Conservation (phyloP, 2,113 vertebrate species). For the Salvator merianae region DNA sequence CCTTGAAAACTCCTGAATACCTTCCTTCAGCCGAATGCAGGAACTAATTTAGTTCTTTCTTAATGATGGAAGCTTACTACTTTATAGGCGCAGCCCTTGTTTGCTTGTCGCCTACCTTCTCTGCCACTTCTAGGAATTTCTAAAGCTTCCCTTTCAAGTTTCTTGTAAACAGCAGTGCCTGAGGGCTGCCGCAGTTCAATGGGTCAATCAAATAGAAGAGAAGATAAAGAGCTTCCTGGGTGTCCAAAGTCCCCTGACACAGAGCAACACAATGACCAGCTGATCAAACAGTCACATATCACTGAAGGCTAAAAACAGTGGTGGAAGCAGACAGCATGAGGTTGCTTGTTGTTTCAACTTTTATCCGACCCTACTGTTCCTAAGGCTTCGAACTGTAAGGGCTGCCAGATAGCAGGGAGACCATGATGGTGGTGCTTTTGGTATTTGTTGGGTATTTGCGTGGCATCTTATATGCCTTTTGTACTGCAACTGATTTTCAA, state of each 20-base stretch:
- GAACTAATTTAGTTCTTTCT: rapidly evolving
- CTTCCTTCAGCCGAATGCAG: neutral
- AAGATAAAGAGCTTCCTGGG: slow-evolving; percentile 23
- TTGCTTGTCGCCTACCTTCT: neutral
- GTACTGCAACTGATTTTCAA: neutral
- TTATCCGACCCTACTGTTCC: neutral
- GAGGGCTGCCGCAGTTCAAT: slow-evolving; percentile 29
- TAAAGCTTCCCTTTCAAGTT: slow-evolving; percentile 2
- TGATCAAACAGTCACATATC: slow-evolving; percentile 44
- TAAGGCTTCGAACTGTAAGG: neutral
- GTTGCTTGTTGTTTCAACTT: slow-evolving; percentile 6
- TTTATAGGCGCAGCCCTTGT: neutral
- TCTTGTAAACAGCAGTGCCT: slow-evolving; percentile 18
- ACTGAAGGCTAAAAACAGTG: slow-evolving; percentile 6
- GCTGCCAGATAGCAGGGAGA: rapidly evolving
- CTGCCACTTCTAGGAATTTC: neutral
- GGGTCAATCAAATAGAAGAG: neutral
- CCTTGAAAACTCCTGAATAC: neutral
- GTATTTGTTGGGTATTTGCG: neutral
- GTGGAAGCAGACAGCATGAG: neutral
- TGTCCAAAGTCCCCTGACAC: neutral
- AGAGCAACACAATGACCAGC: slow-evolving; percentile 40
- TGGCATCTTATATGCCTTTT: neutral
- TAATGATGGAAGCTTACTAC: neutral
- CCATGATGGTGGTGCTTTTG: neutral